Percentiles rank a stretch among this genome's conserved stretches.
Evolutionary conservation across 2,888 invertebrate species (phyloP).

Genomic region (Amphipyra berbera): DNA sequence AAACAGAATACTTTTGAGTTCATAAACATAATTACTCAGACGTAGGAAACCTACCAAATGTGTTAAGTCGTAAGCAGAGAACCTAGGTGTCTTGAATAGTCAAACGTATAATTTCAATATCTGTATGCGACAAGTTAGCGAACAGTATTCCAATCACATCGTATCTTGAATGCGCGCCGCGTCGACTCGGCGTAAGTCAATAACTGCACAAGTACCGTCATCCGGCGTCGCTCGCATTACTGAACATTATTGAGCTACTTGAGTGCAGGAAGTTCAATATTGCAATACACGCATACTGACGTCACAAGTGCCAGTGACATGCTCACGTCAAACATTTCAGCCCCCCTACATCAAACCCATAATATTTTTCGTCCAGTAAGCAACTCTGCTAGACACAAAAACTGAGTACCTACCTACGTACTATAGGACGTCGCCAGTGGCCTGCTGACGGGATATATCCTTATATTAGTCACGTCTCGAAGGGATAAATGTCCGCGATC

Average conservation of each 20-base stretch:
- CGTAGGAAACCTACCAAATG: too few species aligned
- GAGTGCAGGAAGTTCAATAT: neutral
- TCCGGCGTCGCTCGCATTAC: slow-evolving; percentile 4
- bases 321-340: too few species aligned
- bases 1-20: too few species aligned
- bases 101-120: too few species aligned
- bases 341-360: neutral
- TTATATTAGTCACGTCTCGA: slow-evolving; percentile 39
- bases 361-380: slow-evolving; percentile 26
- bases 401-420: neutral
- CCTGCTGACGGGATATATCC: slow-evolving; percentile 54
- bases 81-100: too few species aligned
- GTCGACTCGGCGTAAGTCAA: neutral
- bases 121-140: too few species aligned
- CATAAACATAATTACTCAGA: too few species aligned
- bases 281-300: neutral
- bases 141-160: too few species aligned
- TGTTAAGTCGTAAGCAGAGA: too few species aligned
- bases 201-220: slow-evolving; percentile 3
- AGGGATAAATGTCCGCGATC: slow-evolving; percentile 13
- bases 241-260: neutral
- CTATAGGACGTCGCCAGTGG: neutral
- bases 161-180: too few species aligned
- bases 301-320: too few species aligned
- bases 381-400: slow-evolving; percentile 13